Conservation (phyloP, 2,888 invertebrate genomes). For the Allacma fusca region DNA sequence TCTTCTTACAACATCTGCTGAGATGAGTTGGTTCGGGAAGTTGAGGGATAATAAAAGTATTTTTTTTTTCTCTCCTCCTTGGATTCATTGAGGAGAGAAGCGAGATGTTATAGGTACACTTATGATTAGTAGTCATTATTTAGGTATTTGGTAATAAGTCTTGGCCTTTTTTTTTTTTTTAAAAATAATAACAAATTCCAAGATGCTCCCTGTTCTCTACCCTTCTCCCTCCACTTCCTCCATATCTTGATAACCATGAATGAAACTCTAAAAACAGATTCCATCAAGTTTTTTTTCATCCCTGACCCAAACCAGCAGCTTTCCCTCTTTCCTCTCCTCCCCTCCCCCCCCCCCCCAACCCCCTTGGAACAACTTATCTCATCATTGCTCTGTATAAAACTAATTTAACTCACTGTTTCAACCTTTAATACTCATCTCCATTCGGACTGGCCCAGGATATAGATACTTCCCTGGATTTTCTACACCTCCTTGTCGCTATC, state of each 20-base stretch:
- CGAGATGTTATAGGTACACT: slow-evolving; percentile 20
- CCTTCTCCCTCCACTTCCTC: slow-evolving; percentile 7
- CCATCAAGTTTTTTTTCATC: not conserved
- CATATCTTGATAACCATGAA: slow-evolving; percentile 26
- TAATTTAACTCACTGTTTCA: not conserved
- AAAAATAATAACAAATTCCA: slow-evolving; percentile 6
- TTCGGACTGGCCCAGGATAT: too few species aligned
- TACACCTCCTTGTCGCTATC: too few species aligned
- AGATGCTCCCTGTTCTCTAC: not conserved
- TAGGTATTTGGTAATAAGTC: slow-evolving; percentile 43
- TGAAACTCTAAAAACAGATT: slow-evolving; percentile 19
- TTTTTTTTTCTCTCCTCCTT: not conserved
- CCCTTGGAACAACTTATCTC: not conserved
- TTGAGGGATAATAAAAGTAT: slow-evolving; percentile 33
- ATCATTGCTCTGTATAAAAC: slow-evolving; percentile 5
- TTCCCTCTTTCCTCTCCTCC: not conserved
- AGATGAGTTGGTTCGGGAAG: too few species aligned
- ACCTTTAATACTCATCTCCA: too few species aligned
- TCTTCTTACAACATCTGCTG: slow-evolving; percentile 29
- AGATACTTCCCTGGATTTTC: too few species aligned
- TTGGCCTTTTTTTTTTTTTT: not conserved
- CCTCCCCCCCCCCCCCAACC: too few species aligned
- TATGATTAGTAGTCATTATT: slow-evolving; percentile 46
- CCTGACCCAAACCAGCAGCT: not conserved
- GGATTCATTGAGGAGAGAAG: slow-evolving; percentile 11